phyloP scores from a whole-genome alignment of 2,797 vertebrate species.

The Melopsittacus undulatus region DNA sequence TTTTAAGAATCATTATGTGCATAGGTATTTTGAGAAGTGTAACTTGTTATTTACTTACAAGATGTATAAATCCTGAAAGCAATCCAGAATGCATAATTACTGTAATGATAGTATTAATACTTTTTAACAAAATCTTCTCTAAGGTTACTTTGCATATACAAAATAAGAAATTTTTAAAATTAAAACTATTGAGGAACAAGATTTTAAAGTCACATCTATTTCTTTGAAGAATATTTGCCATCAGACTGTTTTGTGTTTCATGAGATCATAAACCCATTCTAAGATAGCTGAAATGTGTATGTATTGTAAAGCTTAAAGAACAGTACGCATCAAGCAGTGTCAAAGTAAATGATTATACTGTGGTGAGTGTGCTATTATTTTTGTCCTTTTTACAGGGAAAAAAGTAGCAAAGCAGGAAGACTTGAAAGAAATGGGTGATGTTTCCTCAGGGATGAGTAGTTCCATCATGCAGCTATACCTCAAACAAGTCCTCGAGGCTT shows the following conservation, averaged over 20 bases:
- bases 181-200: background rate
- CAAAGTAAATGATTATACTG: background rate
- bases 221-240: background rate
- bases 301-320: background rate
- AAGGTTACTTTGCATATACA: background rate
- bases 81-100: background rate
- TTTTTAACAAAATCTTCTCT: background rate
- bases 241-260: background rate
- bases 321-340: background rate
- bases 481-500: constrained; percentile 96
- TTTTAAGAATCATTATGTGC: background rate
- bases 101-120: background rate
- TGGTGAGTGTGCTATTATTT: background rate
- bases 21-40: background rate
- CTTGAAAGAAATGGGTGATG: constrained; percentile 98
- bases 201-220: background rate
- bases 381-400: constrained; percentile 85
- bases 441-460: constrained; percentile 99
- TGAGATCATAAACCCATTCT: background rate
- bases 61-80: background rate
- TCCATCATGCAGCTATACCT: constrained; percentile 99
- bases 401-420: constrained; percentile 94
- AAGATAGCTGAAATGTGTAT: background rate
- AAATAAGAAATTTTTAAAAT: background rate
- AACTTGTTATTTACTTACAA: background rate